phyloP scores from a whole-genome alignment of 2,113 vertebrate genomes.

The Stomatorhinus ivindoensis region DNA sequence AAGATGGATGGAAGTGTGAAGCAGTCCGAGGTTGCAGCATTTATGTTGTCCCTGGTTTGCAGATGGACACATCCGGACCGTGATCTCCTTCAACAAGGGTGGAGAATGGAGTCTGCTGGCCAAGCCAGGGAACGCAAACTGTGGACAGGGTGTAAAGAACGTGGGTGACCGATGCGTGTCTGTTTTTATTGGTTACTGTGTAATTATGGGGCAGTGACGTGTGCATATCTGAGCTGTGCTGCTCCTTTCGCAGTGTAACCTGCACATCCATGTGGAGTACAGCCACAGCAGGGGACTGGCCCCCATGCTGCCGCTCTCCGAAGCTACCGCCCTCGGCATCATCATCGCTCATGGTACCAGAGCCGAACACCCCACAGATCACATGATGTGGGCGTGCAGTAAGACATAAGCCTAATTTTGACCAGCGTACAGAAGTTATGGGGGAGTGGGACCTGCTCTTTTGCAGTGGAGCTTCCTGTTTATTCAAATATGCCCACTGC shows the following conservation, averaged over 20 bases:
- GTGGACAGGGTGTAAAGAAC: conserved; percentile 37
- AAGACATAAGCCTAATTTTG: background rate
- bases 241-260: conserved; percentile 54
- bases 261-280: conserved; percentile 68
- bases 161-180: conserved; percentile 28
- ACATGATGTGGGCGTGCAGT: background rate
- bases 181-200: background rate
- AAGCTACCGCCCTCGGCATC: conserved; percentile 56
- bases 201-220: background rate
- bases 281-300: conserved; percentile 55
- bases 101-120: conserved; percentile 54
- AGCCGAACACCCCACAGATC: background rate
- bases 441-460: background rate
- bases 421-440: no score
- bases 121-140: conserved; percentile 61
- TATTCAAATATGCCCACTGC: background rate
- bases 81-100: conserved; percentile 67
- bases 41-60: conserved; percentile 8
- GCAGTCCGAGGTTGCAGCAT: background rate
- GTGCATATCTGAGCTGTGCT: background rate
- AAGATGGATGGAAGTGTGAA: background rate
- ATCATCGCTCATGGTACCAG: conserved; percentile 64
- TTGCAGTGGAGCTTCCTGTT: background rate
- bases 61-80: conserved; percentile 61
- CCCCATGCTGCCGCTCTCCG: conserved; percentile 60